Percentiles rank a stretch among this genome's conserved stretches.
Conservation (phyloP, 2,888 invertebrate species). For the Didymodactylos carnosus region DNA sequence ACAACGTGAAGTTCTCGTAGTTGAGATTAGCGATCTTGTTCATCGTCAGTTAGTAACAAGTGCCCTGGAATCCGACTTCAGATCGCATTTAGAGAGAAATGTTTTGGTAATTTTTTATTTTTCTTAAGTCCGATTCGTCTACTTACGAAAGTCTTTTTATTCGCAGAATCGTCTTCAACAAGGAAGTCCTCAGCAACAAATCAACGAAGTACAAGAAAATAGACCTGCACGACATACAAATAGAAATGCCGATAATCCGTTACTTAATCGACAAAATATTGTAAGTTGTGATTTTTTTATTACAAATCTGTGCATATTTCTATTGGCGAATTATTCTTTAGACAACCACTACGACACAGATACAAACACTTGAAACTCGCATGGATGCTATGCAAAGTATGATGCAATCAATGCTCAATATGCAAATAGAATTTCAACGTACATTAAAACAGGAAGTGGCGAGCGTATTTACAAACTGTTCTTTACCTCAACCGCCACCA, state of each 20-base stretch:
- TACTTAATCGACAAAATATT: too few relatives aligned
- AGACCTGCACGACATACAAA: neutral
- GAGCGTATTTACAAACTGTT: constrained; percentile 20
- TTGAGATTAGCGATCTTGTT: constrained; percentile 30
- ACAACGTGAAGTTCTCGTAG: constrained; percentile 22
- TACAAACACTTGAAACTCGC: constrained; percentile 26
- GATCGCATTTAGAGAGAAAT: constrained; percentile 23
- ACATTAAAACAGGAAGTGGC: constrained; percentile 33
- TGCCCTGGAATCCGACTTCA: constrained; percentile 26
- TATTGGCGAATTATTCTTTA: constrained; percentile 15
- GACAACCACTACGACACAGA: constrained; percentile 23
- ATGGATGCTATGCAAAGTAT: constrained; percentile 29
- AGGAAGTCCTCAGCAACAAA: neutral
- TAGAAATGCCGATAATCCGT: too few relatives aligned
- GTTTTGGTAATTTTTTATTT: constrained; percentile 21
- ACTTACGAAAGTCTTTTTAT: neutral
- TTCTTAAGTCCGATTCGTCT: too few relatives aligned
- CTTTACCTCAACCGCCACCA: constrained; percentile 2
- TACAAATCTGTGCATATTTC: neutral
- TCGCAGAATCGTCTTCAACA: neutral
- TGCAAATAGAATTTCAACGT: constrained; percentile 31
- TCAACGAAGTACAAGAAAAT: neutral
- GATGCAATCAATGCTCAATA: constrained; percentile 28
- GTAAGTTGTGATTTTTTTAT: too few relatives aligned
- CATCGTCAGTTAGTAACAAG: constrained; percentile 28